Evolutionary conservation across 1,140 invertebrate species (phyloP), one percentile per base, ranked within the genome.

Genomic region (Daktulosphaira vitifoliae): DNA sequence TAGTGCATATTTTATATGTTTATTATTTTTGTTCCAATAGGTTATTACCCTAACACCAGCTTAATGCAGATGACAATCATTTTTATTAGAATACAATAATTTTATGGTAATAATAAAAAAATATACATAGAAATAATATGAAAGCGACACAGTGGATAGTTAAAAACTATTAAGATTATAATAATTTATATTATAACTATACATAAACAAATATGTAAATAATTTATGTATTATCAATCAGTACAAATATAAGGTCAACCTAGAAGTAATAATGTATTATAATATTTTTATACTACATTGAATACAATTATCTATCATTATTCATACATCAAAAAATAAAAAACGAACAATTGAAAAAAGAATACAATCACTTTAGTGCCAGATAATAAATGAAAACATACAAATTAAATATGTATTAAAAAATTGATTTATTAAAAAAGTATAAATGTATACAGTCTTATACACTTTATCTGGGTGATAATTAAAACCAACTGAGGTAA

Each of bases 31-130:
- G 39, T 59, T 59, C 25, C 53, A 56, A 56, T 56, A 56, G 53
- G 38, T 56, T 56, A 56, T 23, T 56, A 56, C 53, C 39, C 23
- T 33, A 62, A 62, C 26, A 48, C 56, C 39, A 62, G 46, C 18
- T 46, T 33, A 22, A 62, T 20, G 42, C 39, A 46, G 42, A 59
- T 59, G 39, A 59, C 39, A 42, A 56, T 54, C 5, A 33, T 22
- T 54, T 54, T 54, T 29, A 39, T 54, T 54, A 44, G 42, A 59
- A 59, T 59, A 59, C 39, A 46, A 46, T 56, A 56, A 56, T 56
- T 29, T 26, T 9, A 59, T 33, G 16, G 44, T 48, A 46, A 48
- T 62, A 62, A 62, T 33, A 33, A 33, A 6, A 33, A 33, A 6
- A 33, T 33, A 6, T 62, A 62, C 54, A 62, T 33, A 62, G n/a